These are phyloP conservation scores for Hyperoplus lanceolatus DNA, from an alignment of 2,797 vertebrate species.

Conservation along the genomic window DNA sequence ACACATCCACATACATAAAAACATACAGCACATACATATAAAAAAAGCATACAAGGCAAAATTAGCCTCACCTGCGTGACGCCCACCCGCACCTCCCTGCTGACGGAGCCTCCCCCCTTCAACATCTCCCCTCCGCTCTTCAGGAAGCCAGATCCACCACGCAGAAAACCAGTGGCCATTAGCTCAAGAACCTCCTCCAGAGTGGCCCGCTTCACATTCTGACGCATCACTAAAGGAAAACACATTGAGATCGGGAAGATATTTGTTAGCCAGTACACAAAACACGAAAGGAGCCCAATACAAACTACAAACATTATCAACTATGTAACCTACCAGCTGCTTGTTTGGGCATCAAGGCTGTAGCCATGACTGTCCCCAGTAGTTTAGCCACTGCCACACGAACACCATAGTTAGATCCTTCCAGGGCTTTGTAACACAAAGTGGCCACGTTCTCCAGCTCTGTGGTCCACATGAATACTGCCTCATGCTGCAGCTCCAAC, in stretches of 20 bases:
- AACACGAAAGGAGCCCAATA: neutral
- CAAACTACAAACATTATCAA: neutral
- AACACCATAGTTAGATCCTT: conserved; percentile 98
- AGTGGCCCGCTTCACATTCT: conserved; percentile 96
- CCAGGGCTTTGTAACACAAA: conserved; percentile 95
- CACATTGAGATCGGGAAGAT: neutral
- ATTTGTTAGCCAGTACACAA: neutral
- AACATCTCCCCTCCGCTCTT: conserved; percentile 99
- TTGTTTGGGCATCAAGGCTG: conserved; percentile 97
- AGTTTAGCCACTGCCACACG: conserved; percentile 96
- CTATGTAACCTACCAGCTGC: conserved; percentile 89
- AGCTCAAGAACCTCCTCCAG: conserved; percentile 98
- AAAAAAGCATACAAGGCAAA: no score
- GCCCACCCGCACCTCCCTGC: conserved; percentile 98
- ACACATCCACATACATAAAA: no score
- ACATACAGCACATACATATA: no score
- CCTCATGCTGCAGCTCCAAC: conserved; percentile 97
- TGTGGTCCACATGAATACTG: conserved; percentile 99
- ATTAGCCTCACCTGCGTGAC: conserved; percentile 92
- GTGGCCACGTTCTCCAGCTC: conserved; percentile 98
- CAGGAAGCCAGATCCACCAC: conserved; percentile 96
- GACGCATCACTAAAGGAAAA: conserved; percentile 92
- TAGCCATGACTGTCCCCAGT: conserved; percentile 97
- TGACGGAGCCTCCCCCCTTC: conserved; percentile 97
- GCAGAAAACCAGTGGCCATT: conserved; percentile 96